Evolutionary conservation across 2,797 vertebrate genomes (phyloP).

Genomic region (Stomatorhinus walkeri): DNA sequence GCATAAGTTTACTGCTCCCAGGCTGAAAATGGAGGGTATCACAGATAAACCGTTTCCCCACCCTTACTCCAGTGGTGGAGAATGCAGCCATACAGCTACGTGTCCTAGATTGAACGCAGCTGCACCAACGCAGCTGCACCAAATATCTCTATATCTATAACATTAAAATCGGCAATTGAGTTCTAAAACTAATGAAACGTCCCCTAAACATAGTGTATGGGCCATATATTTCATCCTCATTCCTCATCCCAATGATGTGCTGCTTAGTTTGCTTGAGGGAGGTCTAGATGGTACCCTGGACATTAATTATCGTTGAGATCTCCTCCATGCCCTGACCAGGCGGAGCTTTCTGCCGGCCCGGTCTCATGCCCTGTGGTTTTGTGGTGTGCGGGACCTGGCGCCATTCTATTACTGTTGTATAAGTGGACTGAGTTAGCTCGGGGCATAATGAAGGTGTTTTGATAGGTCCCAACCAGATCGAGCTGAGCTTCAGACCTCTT

Average conservation of each 20-base stretch:
- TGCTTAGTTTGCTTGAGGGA: not conserved
- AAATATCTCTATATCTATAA: not conserved
- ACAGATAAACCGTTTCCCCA: conserved; percentile 36
- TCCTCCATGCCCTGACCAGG: not conserved
- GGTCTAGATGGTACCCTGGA: not conserved
- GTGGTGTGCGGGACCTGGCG: not conserved
- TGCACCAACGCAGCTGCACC: conserved; percentile 13
- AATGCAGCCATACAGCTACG: conserved; percentile 39
- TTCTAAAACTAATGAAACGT: not conserved
- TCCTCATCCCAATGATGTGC: not conserved
- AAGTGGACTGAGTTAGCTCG: not conserved
- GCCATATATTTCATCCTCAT: not conserved
- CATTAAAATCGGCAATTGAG: not conserved
- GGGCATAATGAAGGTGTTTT: not conserved
- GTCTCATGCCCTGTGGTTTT: not conserved
- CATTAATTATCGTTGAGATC: not conserved
- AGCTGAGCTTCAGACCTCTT: not conserved
- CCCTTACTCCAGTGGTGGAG: conserved; percentile 40
- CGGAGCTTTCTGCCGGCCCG: not conserved
- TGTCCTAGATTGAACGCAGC: conserved; percentile 26
- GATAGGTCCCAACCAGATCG: not conserved
- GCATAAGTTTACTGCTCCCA: conserved; percentile 38
- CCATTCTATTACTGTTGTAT: not conserved
- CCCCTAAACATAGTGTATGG: not conserved
- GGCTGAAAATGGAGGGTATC: conserved; percentile 51